Evolutionary conservation across 1,140 invertebrate species (phyloP).

Genomic region (Teleopsis dalmanni): DNA sequence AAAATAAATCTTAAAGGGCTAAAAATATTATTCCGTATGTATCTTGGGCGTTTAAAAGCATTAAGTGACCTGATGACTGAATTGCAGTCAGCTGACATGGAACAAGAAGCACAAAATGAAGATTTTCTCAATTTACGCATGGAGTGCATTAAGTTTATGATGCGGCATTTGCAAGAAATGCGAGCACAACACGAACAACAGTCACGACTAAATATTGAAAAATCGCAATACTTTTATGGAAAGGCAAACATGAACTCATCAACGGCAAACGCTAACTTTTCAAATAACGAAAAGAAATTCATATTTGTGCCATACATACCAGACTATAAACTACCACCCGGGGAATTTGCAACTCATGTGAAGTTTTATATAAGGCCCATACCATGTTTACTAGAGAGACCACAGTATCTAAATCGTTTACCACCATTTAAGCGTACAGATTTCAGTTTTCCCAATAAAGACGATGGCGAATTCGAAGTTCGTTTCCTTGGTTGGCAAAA

Average conservation of each 20-base stretch:
- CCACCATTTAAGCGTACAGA: slow-evolving; percentile 33
- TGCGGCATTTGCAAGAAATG: slow-evolving; percentile 16
- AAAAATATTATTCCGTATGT: slow-evolving; percentile 42
- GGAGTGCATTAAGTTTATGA: slow-evolving; percentile 39
- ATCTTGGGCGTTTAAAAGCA: slow-evolving; percentile 35
- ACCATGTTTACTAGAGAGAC: slow-evolving; percentile 34
- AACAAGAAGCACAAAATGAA: slow-evolving; percentile 29
- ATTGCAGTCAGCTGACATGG: slow-evolving; percentile 33
- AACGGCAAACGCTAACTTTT: not conserved
- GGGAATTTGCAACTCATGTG: slow-evolving; percentile 30
- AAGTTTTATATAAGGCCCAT: slow-evolving; percentile 33
- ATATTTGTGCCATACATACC: slow-evolving; percentile 37
- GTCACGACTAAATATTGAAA: not conserved
- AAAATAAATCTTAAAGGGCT: slow-evolving; percentile 35
- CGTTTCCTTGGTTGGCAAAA: slow-evolving; percentile 37
- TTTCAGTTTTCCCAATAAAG: slow-evolving; percentile 38
- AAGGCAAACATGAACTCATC: not conserved
- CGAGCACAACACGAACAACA: slow-evolving; percentile 12
- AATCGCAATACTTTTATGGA: not conserved
- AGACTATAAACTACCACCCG: slow-evolving; percentile 31
- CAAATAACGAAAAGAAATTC: slow-evolving; percentile 15
- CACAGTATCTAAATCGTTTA: slow-evolving; percentile 36
- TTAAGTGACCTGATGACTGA: slow-evolving; percentile 38
- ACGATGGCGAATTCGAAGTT: slow-evolving; percentile 35
- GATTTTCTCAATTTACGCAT: slow-evolving; percentile 35